These are phyloP conservation scores for Eristalinus aeneus DNA, from an alignment of 2,888 invertebrate species.

Conservation along the genomic window DNA sequence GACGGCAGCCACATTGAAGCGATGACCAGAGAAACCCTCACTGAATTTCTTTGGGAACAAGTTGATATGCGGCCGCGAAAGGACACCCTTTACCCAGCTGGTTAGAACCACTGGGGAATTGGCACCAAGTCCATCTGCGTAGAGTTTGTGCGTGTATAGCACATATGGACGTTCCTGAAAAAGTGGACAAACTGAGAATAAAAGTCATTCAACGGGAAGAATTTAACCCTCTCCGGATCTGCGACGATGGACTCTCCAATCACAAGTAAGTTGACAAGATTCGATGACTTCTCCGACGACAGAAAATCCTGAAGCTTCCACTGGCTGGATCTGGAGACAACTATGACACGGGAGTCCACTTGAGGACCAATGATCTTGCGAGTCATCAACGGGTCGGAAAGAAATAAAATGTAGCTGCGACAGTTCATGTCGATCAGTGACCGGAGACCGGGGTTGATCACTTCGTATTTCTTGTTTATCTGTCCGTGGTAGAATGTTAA, in stretches of 20 bases:
- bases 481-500: conserved; percentile 84
- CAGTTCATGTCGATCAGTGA: conserved; percentile 81
- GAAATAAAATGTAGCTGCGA: conserved; percentile 85
- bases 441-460: conserved; percentile 79
- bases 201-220: neutral
- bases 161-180: conserved; percentile 86
- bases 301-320: conserved; percentile 89
- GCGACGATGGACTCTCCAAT: conserved; percentile 85
- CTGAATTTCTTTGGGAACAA: conserved; percentile 87
- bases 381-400: conserved; percentile 84
- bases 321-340: conserved; percentile 87
- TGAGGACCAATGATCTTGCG: conserved; percentile 84
- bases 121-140: conserved; percentile 87
- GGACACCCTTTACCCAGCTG: conserved; percentile 86
- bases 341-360: conserved; percentile 84
- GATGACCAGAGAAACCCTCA: conserved; percentile 87
- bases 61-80: conserved; percentile 84
- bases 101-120: conserved; percentile 86
- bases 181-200: neutral
- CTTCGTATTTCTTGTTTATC: conserved; percentile 81
- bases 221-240: conserved; percentile 80
- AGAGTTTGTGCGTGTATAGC: conserved; percentile 88
- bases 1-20: conserved; percentile 86
- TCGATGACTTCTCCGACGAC: conserved; percentile 83
- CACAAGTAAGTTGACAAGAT: conserved; percentile 87